Percentiles rank a stretch among this genome's conserved stretches.
Evolutionary conservation across 1,140 invertebrate genomes (phyloP).

Genomic region (Diplogasteroides magnus): DNA sequence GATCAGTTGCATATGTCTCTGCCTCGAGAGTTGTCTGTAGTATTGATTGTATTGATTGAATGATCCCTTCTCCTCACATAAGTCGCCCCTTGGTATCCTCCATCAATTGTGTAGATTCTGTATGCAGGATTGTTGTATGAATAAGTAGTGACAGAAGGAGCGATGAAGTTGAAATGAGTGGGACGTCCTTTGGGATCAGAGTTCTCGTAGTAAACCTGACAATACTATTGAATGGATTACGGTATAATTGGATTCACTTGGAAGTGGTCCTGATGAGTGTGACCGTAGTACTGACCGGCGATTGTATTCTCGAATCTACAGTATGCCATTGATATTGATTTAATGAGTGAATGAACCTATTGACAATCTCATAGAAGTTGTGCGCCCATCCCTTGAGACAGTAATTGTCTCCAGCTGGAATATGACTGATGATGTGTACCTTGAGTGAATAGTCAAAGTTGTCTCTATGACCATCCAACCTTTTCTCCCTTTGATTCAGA

Average conservation of each 20-base stretch:
- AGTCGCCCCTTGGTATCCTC: slow-evolving; percentile 57
- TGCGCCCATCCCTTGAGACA: slow-evolving; percentile 63
- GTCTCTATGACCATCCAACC: too few species aligned
- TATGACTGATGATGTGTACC: slow-evolving; percentile 93
- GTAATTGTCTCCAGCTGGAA: slow-evolving; percentile 76
- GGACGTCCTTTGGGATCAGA: slow-evolving; percentile 28
- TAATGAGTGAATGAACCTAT: slow-evolving; percentile 63
- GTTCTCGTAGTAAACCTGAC: slow-evolving; percentile 37
- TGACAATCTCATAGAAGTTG: slow-evolving; percentile 60
- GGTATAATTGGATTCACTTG: slow-evolving; percentile 65
- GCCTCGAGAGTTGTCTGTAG: slow-evolving; percentile 22
- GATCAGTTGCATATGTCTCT: slow-evolving; percentile 19
- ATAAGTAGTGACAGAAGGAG: slow-evolving; percentile 36
- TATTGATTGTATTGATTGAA: background rate
- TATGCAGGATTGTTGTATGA: slow-evolving; percentile 85
- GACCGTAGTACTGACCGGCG: slow-evolving; percentile 84
- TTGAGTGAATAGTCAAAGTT: slow-evolving; percentile 60
- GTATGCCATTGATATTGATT: background rate
- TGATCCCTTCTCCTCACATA: slow-evolving; percentile 14
- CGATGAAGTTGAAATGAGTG: slow-evolving; percentile 37
- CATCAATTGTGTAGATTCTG: slow-evolving; percentile 88
- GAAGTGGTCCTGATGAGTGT: slow-evolving; percentile 88
- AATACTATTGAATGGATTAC: background rate
- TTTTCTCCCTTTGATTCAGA: too few species aligned
- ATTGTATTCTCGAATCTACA: slow-evolving; percentile 76